phyloP scores from a whole-genome alignment of 2,797 vertebrate genomes.

The Xenops minutus region DNA sequence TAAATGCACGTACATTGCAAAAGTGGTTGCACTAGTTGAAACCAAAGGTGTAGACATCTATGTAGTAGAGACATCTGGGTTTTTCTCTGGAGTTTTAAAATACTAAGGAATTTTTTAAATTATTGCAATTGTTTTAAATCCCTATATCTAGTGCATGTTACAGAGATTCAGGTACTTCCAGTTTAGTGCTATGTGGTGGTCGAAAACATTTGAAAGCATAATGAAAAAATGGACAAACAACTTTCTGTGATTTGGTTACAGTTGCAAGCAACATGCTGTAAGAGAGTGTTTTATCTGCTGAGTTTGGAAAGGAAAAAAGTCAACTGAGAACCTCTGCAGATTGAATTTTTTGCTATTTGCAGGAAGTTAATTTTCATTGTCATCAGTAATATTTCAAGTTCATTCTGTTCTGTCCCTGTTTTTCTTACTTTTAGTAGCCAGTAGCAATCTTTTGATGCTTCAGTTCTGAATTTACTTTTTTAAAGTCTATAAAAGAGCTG shows the following conservation, averaged over 20 bases:
- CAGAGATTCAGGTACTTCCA: not conserved
- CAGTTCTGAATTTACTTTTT: slow-evolving; percentile 57
- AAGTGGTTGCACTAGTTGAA: slow-evolving; percentile 8
- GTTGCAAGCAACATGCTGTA: not conserved
- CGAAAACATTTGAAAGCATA: not conserved
- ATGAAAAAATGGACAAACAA: not conserved
- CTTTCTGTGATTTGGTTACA: not conserved
- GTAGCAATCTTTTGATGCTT: slow-evolving; percentile 67
- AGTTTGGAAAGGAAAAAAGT: slow-evolving; percentile 8
- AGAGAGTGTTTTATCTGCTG: not conserved
- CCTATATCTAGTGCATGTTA: not conserved
- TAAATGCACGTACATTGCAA: slow-evolving; percentile 15
- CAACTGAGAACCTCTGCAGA: slow-evolving; percentile 32
- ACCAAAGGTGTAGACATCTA: not conserved
- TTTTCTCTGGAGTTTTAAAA: not conserved
- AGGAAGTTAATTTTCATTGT: slow-evolving; percentile 62
- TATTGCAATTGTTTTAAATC: not conserved
- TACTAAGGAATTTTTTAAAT: not conserved
- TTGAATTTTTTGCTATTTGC: slow-evolving; percentile 32
- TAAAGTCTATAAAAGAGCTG: slow-evolving; percentile 43
- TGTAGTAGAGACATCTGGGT: not conserved
- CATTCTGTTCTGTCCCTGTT: slow-evolving; percentile 49
- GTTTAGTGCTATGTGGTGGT: not conserved
- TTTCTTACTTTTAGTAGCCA: slow-evolving; percentile 55
- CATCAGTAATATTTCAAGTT: slow-evolving; percentile 52